Evolutionary conservation across 1,140 invertebrate species (phyloP).

Genomic region (Heliconius nattereri): DNA sequence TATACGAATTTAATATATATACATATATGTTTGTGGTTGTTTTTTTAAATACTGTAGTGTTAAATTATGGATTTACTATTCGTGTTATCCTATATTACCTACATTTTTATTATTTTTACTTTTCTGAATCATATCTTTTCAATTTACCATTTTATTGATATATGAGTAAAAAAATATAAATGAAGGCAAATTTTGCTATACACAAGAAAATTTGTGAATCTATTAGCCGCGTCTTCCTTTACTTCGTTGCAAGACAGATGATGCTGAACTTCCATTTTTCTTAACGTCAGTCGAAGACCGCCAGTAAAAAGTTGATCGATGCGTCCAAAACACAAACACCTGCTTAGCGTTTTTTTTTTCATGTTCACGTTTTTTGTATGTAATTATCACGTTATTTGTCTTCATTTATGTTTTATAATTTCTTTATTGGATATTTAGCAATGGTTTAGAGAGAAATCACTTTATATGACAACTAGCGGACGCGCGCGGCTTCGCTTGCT

Average conservation of each 20-base stretch:
- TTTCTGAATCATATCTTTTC: too few relatives aligned
- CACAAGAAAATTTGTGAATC: neutral
- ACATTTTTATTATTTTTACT: too few relatives aligned
- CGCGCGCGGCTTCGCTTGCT: too few relatives aligned
- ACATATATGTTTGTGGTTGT: too few relatives aligned
- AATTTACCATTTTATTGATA: neutral
- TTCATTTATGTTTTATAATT: neutral
- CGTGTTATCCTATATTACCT: too few relatives aligned
- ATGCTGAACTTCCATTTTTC: constrained; percentile 31
- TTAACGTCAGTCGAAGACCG: constrained; percentile 18
- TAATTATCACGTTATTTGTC: neutral
- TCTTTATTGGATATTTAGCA: neutral
- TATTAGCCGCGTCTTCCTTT: constrained; percentile 17
- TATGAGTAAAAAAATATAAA: neutral
- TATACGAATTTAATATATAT: too few relatives aligned
- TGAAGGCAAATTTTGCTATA: neutral
- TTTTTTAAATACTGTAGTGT: too few relatives aligned
- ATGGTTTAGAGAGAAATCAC: neutral
- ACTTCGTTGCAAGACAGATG: constrained; percentile 21
- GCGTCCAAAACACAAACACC: constrained; percentile 35
- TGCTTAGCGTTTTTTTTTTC: constrained; percentile 21
- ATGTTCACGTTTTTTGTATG: neutral
- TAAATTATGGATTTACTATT: too few relatives aligned
- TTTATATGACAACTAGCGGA: too few relatives aligned
- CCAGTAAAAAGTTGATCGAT: constrained; percentile 36